Conservation (phyloP, 2,888 invertebrate species). For the Elysia crispata region DNA sequence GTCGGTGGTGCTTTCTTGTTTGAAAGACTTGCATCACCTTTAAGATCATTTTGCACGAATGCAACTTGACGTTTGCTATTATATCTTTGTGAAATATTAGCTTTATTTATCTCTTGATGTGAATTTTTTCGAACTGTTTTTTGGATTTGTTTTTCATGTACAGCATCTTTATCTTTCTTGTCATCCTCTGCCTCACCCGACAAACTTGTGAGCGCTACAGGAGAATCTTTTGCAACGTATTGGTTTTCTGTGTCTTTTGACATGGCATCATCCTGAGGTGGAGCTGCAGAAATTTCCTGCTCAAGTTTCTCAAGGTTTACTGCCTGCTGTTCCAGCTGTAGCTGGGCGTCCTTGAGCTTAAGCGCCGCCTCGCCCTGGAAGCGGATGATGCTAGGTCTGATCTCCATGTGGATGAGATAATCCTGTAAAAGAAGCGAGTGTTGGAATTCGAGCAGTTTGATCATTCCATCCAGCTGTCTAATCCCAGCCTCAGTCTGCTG, state of each 20-base stretch:
- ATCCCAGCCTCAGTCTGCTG: conserved; percentile 23
- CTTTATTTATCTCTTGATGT: neutral
- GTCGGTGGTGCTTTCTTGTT: too few relatives aligned
- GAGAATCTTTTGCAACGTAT: neutral
- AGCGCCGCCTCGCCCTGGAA: conserved; percentile 62
- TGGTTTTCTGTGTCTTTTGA: too few relatives aligned
- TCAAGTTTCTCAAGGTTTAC: conserved; percentile 10
- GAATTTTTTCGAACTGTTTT: too few relatives aligned
- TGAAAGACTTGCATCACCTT: too few relatives aligned
- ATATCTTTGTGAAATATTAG: neutral
- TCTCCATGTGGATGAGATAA: conserved; percentile 65
- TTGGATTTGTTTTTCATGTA: too few relatives aligned
- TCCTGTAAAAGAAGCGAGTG: conserved; percentile 65
- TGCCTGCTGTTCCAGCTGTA: conserved; percentile 6
- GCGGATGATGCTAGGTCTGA: conserved; percentile 69
- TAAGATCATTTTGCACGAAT: neutral
- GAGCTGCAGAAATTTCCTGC: neutral
- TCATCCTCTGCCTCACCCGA: neutral
- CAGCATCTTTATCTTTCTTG: too few relatives aligned
- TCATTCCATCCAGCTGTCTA: conserved; percentile 52
- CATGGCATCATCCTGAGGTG: neutral
- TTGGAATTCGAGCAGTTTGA: conserved; percentile 66
- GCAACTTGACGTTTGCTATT: conserved; percentile 2
- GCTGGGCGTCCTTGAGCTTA: conserved; percentile 17
- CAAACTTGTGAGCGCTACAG: neutral